Percentiles rank a stretch among this genome's conserved stretches.
Evolutionary conservation across 2,113 vertebrate genomes (phyloP).

Genomic region (Hyperoodon ampullatus): DNA sequence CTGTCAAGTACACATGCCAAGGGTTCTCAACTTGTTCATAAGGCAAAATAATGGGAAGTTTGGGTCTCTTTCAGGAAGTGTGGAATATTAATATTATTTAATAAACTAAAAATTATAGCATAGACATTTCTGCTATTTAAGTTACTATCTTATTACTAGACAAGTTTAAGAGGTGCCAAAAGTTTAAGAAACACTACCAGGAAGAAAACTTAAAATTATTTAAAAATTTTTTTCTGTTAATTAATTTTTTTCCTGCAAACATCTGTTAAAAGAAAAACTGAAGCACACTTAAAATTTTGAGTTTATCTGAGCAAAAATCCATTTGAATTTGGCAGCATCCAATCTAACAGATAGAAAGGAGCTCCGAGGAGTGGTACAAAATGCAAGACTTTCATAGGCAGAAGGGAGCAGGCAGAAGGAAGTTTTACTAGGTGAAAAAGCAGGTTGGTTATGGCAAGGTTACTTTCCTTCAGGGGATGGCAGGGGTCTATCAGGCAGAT

Average conservation of each 20-base stretch:
- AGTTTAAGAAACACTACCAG: neutral
- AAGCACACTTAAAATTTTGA: neutral
- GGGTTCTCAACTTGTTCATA: neutral
- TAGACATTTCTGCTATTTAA: neutral
- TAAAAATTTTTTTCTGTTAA: neutral
- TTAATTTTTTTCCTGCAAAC: neutral
- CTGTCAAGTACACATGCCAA: neutral
- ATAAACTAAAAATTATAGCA: neutral
- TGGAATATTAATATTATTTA: neutral
- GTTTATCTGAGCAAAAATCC: neutral
- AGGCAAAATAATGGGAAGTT: neutral
- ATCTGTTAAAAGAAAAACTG: neutral
- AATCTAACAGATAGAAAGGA: neutral
- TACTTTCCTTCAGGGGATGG: neutral
- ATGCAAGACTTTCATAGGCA: neutral
- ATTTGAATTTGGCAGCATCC: neutral
- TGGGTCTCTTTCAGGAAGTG: neutral
- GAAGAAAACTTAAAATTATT: neutral
- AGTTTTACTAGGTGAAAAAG: neutral
- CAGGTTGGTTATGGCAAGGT: neutral
- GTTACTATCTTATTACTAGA: neutral
- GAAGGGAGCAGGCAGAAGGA: neutral
- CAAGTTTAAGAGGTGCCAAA: neutral
- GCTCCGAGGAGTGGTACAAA: neutral
- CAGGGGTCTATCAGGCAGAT: neutral